These are phyloP conservation scores for Steinernema hermaphroditum DNA, from an alignment of 2,888 invertebrate species.

Conservation along the genomic window DNA sequence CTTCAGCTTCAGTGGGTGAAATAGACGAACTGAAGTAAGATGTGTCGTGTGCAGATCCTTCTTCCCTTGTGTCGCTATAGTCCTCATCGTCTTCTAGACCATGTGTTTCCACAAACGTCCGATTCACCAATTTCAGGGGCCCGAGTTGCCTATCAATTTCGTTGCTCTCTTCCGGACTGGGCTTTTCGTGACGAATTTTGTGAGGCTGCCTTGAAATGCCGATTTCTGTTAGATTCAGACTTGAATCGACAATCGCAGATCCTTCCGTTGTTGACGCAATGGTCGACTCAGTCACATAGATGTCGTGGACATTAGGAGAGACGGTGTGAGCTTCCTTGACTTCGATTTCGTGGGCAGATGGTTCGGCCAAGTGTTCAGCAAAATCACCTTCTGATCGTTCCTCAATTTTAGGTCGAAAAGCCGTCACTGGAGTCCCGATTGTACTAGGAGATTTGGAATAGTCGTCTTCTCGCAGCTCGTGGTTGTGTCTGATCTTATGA, in stretches of 20 bases:
- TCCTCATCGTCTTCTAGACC: constrained; percentile 18
- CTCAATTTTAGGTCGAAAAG: no score
- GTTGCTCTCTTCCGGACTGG: background rate
- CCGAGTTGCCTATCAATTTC: background rate
- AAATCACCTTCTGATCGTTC: no score
- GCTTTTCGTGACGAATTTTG: constrained; percentile 10
- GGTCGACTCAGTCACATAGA: no score
- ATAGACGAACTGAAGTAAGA: background rate
- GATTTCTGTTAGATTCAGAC: background rate
- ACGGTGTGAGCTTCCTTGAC: no score
- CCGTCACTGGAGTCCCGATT: no score
- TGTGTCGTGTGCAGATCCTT: background rate
- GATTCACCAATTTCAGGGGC: constrained; percentile 1
- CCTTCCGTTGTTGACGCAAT: background rate
- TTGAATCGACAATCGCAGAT: no score
- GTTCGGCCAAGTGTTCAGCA: no score
- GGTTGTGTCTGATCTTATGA: no score
- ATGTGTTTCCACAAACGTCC: background rate
- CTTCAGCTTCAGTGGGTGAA: background rate
- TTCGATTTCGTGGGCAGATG: no score
- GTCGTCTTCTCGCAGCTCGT: no score
- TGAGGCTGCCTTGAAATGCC: background rate
- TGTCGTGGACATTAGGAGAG: no score
- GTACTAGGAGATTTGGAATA: no score
- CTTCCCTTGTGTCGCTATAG: background rate